Percentiles rank a stretch among this genome's conserved stretches.
Conservation (phyloP, 2,888 invertebrate species). For the Drosophila macrothrix region DNA sequence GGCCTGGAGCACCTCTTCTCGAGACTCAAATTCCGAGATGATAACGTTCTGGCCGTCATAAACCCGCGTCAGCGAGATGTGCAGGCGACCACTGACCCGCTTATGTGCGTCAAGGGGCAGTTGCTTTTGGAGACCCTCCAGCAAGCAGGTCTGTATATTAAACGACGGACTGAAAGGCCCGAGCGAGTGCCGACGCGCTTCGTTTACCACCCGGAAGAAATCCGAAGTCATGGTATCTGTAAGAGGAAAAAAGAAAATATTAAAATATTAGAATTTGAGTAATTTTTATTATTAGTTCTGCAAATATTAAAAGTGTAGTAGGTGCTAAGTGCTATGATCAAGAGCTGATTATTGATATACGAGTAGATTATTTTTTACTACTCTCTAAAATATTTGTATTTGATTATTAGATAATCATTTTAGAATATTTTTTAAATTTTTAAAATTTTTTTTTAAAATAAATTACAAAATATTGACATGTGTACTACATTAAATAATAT, state of each 20-base stretch:
- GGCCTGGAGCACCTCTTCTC: slow-evolving; percentile 96
- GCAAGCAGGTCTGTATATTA: slow-evolving; percentile 94
- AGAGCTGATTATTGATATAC: neutral
- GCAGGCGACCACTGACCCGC: slow-evolving; percentile 94
- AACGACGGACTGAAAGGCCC: slow-evolving; percentile 99
- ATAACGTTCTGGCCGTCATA: slow-evolving; percentile 98
- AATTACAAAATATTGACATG: neutral
- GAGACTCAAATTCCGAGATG: slow-evolving; percentile 95
- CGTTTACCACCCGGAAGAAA: slow-evolving; percentile 94
- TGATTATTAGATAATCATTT: neutral
- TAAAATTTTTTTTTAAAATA: no score
- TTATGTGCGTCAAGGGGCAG: slow-evolving; percentile 96
- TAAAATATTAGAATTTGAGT: neutral
- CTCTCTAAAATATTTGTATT: neutral
- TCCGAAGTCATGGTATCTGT: slow-evolving; percentile 92
- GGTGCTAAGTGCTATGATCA: neutral
- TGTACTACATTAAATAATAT: neutral
- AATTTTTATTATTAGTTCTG: neutral
- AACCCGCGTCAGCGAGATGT: slow-evolving; percentile 97
- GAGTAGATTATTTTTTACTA: neutral
- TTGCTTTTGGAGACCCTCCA: slow-evolving; percentile 93
- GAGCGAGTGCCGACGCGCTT: slow-evolving; percentile 94
- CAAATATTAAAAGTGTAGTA: neutral
- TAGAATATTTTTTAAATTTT: no score
- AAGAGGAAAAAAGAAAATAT: neutral